These are phyloP conservation scores for Cherax destructor DNA, from an alignment of 1,140 invertebrate genomes.

Conservation along the genomic window DNA sequence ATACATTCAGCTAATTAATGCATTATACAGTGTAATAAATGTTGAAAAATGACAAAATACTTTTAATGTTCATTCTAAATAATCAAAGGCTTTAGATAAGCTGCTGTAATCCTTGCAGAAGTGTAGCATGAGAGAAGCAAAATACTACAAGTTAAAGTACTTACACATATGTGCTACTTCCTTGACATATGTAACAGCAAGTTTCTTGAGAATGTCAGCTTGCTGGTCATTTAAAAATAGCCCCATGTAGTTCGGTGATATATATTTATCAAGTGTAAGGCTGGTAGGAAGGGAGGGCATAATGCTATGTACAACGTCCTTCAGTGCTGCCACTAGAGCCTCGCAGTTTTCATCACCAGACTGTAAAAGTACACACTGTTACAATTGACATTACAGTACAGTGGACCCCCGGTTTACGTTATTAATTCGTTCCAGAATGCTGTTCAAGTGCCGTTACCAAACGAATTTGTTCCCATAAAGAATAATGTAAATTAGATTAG, in stretches of 20 bases:
- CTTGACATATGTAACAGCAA: slow-evolving; percentile 86
- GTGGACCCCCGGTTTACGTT: too few relatives aligned
- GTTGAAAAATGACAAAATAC: not conserved
- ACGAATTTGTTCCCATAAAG: too few relatives aligned
- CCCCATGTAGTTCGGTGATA: slow-evolving; percentile 91
- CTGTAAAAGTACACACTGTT: slow-evolving; percentile 1
- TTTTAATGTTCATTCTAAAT: slow-evolving; percentile 5
- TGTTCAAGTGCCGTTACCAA: too few relatives aligned
- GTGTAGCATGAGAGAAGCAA: not conserved
- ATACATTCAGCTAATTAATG: slow-evolving; percentile 45
- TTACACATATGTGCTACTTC: slow-evolving; percentile 85
- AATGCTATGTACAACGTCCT: slow-evolving; percentile 55
- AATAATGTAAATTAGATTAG: too few relatives aligned
- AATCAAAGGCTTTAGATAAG: slow-evolving; percentile 3
- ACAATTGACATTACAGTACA: not conserved
- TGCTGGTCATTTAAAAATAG: slow-evolving; percentile 88
- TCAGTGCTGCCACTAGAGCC: slow-evolving; percentile 37
- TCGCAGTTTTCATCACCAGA: slow-evolving; percentile 65
- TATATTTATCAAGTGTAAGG: slow-evolving; percentile 82
- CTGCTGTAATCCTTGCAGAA: not conserved
- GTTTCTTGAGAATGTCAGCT: slow-evolving; percentile 84
- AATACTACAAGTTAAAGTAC: slow-evolving; percentile 72
- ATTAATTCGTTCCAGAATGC: too few relatives aligned
- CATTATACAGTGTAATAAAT: not conserved
- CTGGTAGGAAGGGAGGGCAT: slow-evolving; percentile 59